Evolutionary conservation across 2,113 vertebrate species (phyloP).

Genomic region (Echinops telfairi): DNA sequence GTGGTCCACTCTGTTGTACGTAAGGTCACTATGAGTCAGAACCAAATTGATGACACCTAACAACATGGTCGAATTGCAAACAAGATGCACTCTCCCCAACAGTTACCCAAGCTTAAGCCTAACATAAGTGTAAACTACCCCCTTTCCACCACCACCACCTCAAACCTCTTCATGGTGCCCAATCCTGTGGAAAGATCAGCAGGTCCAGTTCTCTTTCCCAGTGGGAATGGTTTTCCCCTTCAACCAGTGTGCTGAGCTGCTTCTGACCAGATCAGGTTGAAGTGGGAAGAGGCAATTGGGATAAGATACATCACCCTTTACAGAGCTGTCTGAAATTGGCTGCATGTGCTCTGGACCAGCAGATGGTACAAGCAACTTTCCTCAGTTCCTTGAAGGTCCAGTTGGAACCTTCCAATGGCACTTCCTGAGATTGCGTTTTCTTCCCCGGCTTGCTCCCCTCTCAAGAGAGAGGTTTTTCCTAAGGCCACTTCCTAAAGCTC

Average conservation of each 20-base stretch:
- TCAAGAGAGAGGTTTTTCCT: too few relatives aligned
- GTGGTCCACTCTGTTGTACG: too few relatives aligned
- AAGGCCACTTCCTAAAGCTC: neutral
- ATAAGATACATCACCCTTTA: neutral
- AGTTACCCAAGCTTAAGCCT: neutral
- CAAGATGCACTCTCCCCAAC: neutral
- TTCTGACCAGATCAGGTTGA: neutral
- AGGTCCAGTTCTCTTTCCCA: neutral
- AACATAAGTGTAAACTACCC: neutral
- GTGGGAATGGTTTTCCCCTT: too few relatives aligned
- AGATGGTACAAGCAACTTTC: neutral
- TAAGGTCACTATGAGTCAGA: too few relatives aligned
- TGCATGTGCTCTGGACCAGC: neutral
- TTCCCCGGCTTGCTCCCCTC: too few relatives aligned
- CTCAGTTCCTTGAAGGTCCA: too few relatives aligned
- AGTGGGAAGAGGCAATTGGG: fast-evolving
- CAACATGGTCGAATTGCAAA: neutral
- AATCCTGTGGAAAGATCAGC: neutral
- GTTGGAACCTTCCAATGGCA: neutral
- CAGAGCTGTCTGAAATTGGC: neutral
- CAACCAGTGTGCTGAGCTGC: too few relatives aligned
- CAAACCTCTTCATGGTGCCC: neutral
- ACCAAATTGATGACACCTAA: too few relatives aligned
- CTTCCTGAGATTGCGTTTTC: too few relatives aligned
- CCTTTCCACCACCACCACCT: neutral